Evolutionary conservation across 1,140 invertebrate species (phyloP), one percentile per base, ranked within the genome.

Genomic region (Saxidomus purpurata): DNA sequence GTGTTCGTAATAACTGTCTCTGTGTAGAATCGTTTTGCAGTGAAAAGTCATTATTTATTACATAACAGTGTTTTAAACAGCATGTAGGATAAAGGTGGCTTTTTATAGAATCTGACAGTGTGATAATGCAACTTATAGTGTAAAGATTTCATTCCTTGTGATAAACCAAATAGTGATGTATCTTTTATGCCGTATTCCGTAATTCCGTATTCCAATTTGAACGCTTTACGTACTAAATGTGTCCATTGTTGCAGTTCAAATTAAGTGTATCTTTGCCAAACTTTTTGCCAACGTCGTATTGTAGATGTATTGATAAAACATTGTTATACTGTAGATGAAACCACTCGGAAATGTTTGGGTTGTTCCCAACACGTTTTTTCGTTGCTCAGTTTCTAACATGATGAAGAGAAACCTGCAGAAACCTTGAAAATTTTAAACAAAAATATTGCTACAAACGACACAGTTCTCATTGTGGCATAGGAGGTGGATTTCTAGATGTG

Each of bases 121-220:
- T 63, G 59, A 63, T 63, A 63, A 28, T 22, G n/a, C 15, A n/a
- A 43, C 4, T 28, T 28, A 19, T 55, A 55, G 52, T 19, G 22
- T n/a, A 63, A 8, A 11, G n/a, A 63, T 28, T 28, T 63, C 52
- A 59, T 22, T 19, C 52, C 59, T n/a, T 63, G 59, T 63, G 59
- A 63, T 63, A 63, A 63, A 63, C 59, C 59, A 63, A 63, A 3
- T 63, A 63, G 59, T 63, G 59, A 28, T 63, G 59, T 63, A 28
- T 22, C 28, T 19, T 28, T 25, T 28, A 63, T 28, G 25, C n/a
- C n/a, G n/a, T n/a, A n/a, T n/a, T n/a, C n/a, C 59, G 15, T 8
- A 63, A 6, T 63, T 28, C 52, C 3, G 43, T 43, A 8, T 63
- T 63, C 25, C 59, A 25, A 25, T 63, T 63, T 28, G 4, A 9